Evolutionary conservation across 2,888 invertebrate genomes (phyloP), one percentile per base, ranked within the genome.

Genomic region (Tetranychus piercei): DNA sequence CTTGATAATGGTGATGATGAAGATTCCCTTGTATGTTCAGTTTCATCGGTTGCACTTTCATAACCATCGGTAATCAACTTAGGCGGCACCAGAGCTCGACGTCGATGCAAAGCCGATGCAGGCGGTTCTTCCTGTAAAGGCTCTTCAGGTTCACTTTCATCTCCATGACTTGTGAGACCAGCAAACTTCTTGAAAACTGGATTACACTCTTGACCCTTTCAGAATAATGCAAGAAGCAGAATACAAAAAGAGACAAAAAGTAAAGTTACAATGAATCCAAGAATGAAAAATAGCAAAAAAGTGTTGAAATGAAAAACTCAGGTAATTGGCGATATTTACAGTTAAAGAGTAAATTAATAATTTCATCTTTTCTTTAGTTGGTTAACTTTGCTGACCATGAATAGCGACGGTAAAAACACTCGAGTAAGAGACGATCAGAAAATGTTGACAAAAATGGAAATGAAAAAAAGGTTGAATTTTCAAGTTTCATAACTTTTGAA

Each of bases 31-130:
- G 20, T 20, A 18, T 45, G 72, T n/a, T 79, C 79, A 23, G 77
- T 75, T 55, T 80, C 80, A 72, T 80, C 79, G 44, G 77, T 78
- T 65, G 79, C 80, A 75, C 81, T 80, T 7, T 77, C 78, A 73
- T 80, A 74, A 15, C 77, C 76, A 69, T 77, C 76, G 23, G 76
- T 75, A 2, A 34, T 76, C 74, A 83, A 80, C 78, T 83, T 83
- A 6, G 83, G 83, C 8, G 83, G 83, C 8, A 83, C 82, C 0
- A 83, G 80, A 5, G 83, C 83, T 43, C 82, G 80, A 69, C 83
- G 78, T 7, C 83, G 77, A 64, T 81, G 82, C 69, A 83, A 80
- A 5, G 81, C 82, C 5, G 83, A 81, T 8, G 83, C 81, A 5
- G 83, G 82, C 3, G 83, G 83, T 71, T 82, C 82, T 15, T 78